phyloP scores from a whole-genome alignment of 1,140 invertebrate genomes.

The Drosophila jambulina region DNA sequence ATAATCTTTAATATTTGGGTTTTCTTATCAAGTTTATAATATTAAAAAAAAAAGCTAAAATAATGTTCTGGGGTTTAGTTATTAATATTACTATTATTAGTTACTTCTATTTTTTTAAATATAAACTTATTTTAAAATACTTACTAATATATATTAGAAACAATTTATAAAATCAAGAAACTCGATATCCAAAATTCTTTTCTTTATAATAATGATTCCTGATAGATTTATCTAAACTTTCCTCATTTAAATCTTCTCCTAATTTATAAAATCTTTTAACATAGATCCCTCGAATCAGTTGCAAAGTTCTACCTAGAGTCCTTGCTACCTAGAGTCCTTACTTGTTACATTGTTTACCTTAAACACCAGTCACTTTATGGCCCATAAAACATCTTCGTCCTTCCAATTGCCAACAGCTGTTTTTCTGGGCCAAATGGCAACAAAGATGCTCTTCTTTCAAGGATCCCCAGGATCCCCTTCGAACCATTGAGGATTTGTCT shows the following conservation, averaged over 20 bases:
- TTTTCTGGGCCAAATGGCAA: slow-evolving; percentile 21
- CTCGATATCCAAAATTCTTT: neutral
- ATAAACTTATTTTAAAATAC: neutral
- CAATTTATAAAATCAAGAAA: neutral
- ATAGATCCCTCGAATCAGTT: neutral
- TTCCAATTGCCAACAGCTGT: slow-evolving; percentile 31
- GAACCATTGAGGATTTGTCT: slow-evolving; percentile 47
- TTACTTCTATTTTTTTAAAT: neutral
- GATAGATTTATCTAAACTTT: neutral
- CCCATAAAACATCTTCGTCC: slow-evolving; percentile 7
- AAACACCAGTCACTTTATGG: slow-evolving; percentile 14
- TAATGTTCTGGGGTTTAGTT: neutral
- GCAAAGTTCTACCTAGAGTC: neutral
- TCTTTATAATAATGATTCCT: no score
- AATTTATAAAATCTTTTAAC: neutral
- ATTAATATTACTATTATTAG: no score
- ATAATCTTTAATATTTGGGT: neutral
- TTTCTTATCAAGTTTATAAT: neutral
- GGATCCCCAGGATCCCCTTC: slow-evolving; percentile 6
- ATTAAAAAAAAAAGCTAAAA: neutral
- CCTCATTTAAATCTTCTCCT: neutral
- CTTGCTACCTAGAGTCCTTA: neutral
- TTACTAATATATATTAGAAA: neutral
- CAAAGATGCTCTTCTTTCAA: slow-evolving; percentile 16
- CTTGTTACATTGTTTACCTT: slow-evolving; percentile 33